Evolutionary conservation across 2,113 vertebrate genomes (phyloP), one percentile per base, ranked within the genome.

Genomic region (Meriones unguiculatus): DNA sequence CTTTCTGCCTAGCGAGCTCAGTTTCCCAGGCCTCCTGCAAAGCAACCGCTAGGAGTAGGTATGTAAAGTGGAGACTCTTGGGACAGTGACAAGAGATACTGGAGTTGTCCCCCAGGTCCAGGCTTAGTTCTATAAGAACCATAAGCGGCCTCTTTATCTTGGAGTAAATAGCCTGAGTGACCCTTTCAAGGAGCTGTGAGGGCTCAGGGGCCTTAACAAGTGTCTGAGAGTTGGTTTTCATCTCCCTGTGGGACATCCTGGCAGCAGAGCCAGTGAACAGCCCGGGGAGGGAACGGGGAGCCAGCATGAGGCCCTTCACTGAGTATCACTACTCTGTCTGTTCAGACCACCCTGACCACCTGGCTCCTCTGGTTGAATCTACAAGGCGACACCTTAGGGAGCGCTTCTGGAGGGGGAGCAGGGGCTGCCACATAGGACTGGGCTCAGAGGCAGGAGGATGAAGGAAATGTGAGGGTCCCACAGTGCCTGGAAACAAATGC

Each of bases 301-400:
- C n/a, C 52, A 46, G 41, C 13, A 28, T 14, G 65, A 84, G 76
- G n/a, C 2, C 32, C 67, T 73, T 64, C 2, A 0, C 15, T n/a
- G 65, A 59, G 76, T 22, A 10, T 25, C 0, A 0, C 67, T 35
- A 3, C 15, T 73, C 46, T 82, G n/a, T 88, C 91, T 87, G 70
- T 70, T 92, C 90, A 77, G 50, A 90, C 38, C 67, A 8, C 64
- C 73, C 93, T 22, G 28, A 38, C 85, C 91, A 67, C 95, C 86
- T 87, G 92, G 69, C 41, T 94, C 35, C 75, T 70, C 72, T 38
- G 70, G 35, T 22, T 81, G 14, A 65, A 32, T 89, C 87, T 81
- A 4, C 54, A 81, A 59, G n/a, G 8, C 2, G 24, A 86, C 77
- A 24, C 54, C 54, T 62, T 52, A n/a, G 95, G 73, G 88, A 84